A percentile compares a stretch with the other conserved stretches of the same genome.
Conservation (phyloP, 2,888 invertebrate genomes). For the Phlogophora meticulosa region DNA sequence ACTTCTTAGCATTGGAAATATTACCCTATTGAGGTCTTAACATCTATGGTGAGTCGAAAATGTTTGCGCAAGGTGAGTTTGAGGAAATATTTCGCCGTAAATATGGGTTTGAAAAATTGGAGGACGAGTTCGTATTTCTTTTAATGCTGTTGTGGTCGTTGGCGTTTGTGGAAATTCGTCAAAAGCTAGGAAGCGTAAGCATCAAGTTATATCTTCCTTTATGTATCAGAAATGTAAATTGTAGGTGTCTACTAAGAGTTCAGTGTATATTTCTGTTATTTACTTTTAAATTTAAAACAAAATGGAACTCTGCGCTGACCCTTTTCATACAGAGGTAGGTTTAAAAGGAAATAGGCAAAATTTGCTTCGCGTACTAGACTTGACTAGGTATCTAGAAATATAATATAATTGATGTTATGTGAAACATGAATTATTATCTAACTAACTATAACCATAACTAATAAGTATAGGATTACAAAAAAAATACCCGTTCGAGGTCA, state of each 20-base stretch:
- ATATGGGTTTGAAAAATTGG: constrained; percentile 26
- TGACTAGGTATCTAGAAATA: neutral
- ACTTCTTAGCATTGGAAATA: constrained; percentile 80
- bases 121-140: constrained; percentile 3
- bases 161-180: neutral
- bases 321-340: constrained; percentile 1
- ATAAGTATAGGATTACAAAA: too few relatives aligned
- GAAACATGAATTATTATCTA: too few relatives aligned
- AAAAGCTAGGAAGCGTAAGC: neutral
- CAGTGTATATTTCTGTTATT: constrained; percentile 17
- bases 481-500: too few relatives aligned
- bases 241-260: neutral
- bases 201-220: neutral
- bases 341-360: constrained; percentile 3
- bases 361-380: neutral
- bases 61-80: constrained; percentile 49
- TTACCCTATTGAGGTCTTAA: constrained; percentile 77
- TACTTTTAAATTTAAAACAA: neutral
- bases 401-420: too few relatives aligned
- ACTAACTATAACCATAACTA: too few relatives aligned
- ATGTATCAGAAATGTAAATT: too few relatives aligned
- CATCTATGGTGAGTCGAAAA: constrained; percentile 69
- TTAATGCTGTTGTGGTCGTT: neutral
- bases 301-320: constrained; percentile 9
- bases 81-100: constrained; percentile 38